These are phyloP conservation scores for Lagopus leucura DNA, from an alignment of 2,113 vertebrate species.

Conservation along the genomic window DNA sequence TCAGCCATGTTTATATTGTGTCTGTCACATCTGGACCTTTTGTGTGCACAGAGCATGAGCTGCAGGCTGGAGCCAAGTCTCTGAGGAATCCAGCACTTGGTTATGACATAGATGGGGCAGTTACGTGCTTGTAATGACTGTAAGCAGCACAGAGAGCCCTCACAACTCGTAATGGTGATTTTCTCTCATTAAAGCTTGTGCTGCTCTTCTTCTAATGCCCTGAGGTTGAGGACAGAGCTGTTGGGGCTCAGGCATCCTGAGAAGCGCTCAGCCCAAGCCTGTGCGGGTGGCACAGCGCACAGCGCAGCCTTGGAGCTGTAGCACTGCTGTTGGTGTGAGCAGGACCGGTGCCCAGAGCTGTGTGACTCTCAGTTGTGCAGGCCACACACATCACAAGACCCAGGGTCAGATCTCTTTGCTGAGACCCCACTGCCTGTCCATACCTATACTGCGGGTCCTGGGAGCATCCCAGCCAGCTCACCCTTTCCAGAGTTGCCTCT, in stretches of 20 bases:
- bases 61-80: not conserved
- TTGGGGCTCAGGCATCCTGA: not conserved
- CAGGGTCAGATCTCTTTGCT: not conserved
- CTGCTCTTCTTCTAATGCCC: not conserved
- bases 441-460: not conserved
- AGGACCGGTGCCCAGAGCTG: not conserved
- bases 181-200: not conserved
- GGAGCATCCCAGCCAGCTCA: not conserved
- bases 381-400: rapidly evolving
- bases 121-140: not conserved
- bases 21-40: not conserved
- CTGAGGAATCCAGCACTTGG: not conserved
- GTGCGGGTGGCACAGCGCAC: too few species aligned
- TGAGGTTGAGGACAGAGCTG: not conserved
- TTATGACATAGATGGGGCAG: not conserved
- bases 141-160: not conserved
- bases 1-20: not conserved
- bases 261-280: not conserved
- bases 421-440: not conserved
- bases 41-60: not conserved
- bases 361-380: not conserved
- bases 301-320: rapidly evolving
- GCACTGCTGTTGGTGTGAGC: not conserved
- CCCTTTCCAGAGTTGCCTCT: not conserved
- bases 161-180: not conserved